Evolutionary conservation across 2,113 vertebrate genomes (phyloP).

Genomic region (Urocynchramus pylzowi): DNA sequence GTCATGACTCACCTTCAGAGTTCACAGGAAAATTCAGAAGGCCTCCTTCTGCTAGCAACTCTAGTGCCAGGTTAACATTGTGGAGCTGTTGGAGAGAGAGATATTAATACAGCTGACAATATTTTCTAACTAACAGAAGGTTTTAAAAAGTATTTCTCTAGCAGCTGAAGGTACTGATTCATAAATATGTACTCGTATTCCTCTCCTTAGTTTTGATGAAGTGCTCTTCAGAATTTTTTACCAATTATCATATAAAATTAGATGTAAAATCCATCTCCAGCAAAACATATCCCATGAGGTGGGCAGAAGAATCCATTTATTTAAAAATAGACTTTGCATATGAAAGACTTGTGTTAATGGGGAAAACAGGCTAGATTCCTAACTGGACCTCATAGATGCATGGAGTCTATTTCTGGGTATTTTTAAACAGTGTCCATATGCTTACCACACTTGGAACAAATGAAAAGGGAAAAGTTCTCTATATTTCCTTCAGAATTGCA

Average conservation of each 20-base stretch:
- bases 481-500: neutral
- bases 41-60: constrained; percentile 78
- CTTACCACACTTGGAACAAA: neutral
- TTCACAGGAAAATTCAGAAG: constrained; percentile 72
- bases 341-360: neutral
- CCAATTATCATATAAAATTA: neutral
- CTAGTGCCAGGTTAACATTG: constrained; percentile 86
- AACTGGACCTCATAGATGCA: neutral
- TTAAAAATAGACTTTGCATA: neutral
- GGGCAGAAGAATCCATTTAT: neutral
- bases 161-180: neutral
- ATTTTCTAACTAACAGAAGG: neutral
- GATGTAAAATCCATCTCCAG: neutral
- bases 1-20: constrained; percentile 80
- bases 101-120: neutral
- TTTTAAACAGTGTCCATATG: neutral
- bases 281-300: neutral
- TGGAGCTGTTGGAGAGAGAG: constrained; percentile 74
- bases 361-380: neutral
- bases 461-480: neutral
- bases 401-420: neutral
- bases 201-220: neutral
- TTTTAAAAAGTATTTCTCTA: neutral
- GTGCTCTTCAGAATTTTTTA: neutral
- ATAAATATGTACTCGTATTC: neutral